These are phyloP conservation scores for Leptarthrus brevirostris DNA, from an alignment of 2,888 invertebrate genomes.

Conservation along the genomic window DNA sequence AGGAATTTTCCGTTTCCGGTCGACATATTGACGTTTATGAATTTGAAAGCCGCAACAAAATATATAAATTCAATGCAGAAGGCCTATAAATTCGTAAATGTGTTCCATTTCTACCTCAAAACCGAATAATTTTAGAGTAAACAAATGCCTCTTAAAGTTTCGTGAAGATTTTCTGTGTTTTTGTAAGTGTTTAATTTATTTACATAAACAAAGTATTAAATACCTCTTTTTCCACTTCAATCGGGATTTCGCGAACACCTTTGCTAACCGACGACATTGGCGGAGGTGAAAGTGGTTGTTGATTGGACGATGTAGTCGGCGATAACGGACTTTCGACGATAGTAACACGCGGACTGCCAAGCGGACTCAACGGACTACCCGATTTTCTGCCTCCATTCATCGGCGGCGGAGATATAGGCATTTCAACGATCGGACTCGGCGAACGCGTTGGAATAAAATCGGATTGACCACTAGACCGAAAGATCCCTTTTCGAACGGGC, in stretches of 20 bases:
- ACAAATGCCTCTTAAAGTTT: constrained; percentile 7
- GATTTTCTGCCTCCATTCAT: constrained; percentile 51
- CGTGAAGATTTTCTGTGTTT: constrained; percentile 49
- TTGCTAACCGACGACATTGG: constrained; percentile 26
- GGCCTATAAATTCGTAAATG: constrained; percentile 19
- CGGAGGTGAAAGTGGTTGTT: constrained; percentile 57
- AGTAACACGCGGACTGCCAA: constrained; percentile 56
- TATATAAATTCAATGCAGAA: background rate
- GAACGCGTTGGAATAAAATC: constrained; percentile 65
- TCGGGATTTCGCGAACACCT: constrained; percentile 64
- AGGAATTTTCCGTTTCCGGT: too few relatives aligned
- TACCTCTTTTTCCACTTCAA: constrained; percentile 66
- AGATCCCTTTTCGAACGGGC: constrained; percentile 76
- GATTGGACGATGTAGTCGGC: constrained; percentile 60
- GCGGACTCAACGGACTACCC: constrained; percentile 56
- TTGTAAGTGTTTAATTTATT: constrained; percentile 45
- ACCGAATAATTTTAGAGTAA: constrained; percentile 9
- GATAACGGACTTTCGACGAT: constrained; percentile 59
- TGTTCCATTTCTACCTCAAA: constrained; percentile 31
- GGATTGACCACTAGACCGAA: constrained; percentile 67
- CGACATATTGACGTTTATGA: background rate
- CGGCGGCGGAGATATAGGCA: constrained; percentile 66
- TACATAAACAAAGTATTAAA: constrained; percentile 1
- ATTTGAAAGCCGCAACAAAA: too few relatives aligned
- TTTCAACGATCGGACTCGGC: constrained; percentile 67